Evolutionary conservation across 2,888 invertebrate species (phyloP), one percentile per base, ranked within the genome.

Genomic region (Mesorhabditis sp.): DNA sequence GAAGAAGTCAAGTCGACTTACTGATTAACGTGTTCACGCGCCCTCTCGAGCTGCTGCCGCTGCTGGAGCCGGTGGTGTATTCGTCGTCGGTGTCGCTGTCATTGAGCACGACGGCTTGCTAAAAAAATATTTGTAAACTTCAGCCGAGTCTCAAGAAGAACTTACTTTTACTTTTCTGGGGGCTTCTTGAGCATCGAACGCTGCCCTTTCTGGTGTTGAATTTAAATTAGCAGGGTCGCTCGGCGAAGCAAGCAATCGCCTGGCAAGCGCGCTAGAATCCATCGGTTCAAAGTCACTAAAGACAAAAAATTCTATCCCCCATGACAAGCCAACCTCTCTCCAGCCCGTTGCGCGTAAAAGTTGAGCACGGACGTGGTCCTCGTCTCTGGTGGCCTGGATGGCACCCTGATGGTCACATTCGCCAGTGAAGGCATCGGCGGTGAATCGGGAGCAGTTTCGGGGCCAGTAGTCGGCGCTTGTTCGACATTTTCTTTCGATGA

Each of bases 141-240:
- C n/a, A 13, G n/a, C n/a, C 58, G n/a, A 50, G 58, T 50, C n/a
- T 13, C 58, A 50, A 50, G n/a, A 10, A 50, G n/a, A 50, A 50
- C 7, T 13, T 13, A 50, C n/a, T n/a, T n/a, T n/a, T 50, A 50
- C 58, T 50, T 50, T 50, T 50, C n/a, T 50, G 10, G 58, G 58
- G 10, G 10, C n/a, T 50, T 61, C 50, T 70, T 72, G 72, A 4
- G 62, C 50, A 10, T 69, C 72, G 61, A 72, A 72, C 45, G 69
- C 72, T 4, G 72, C 72, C 45, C 72, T 58, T 41, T 72, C 72
- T 2, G 72, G 72, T 2, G 72, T 72, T 42, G 58, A 50, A n/a
- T 13, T 10, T 10, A 50, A n/a, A n/a, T 50, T 10, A 50, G 7
- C 58, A 10, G 58, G n/a, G n/a, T 50, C 58, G 10, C 7, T n/a